Conservation (phyloP, 2,888 invertebrate genomes). For the Tachina grossa region DNA sequence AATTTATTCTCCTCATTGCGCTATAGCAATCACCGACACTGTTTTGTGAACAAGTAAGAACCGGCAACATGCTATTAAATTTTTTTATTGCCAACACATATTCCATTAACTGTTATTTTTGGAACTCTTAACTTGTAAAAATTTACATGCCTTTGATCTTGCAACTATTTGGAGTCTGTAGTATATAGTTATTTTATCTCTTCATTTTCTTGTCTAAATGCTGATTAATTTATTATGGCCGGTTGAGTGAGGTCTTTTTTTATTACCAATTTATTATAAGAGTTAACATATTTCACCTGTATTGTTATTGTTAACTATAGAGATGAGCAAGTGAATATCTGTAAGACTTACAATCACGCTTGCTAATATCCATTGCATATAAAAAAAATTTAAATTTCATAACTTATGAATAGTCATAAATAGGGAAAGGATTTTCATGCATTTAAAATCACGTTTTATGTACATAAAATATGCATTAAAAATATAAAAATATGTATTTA, state of each 20-base stretch:
- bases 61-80: not conserved
- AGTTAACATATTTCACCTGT: not conserved
- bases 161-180: not conserved
- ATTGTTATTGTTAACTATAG: not conserved
- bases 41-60: not conserved
- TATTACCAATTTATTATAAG: conserved; percentile 34
- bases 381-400: no score
- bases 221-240: conserved; percentile 20
- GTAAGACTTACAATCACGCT: not conserved
- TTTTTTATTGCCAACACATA: not conserved
- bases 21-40: no score
- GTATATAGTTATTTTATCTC: not conserved
- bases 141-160: not conserved
- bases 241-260: not conserved
- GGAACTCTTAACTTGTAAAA: not conserved
- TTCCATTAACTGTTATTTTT: not conserved
- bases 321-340: not conserved
- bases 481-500: no score
- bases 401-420: no score
- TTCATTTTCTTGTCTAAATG: not conserved
- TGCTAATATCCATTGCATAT: not conserved
- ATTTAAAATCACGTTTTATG: no score
- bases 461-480: no score
- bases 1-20: no score
- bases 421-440: no score